phyloP scores from a whole-genome alignment of 2,888 invertebrate species.

The Eumerus sabulonum region DNA sequence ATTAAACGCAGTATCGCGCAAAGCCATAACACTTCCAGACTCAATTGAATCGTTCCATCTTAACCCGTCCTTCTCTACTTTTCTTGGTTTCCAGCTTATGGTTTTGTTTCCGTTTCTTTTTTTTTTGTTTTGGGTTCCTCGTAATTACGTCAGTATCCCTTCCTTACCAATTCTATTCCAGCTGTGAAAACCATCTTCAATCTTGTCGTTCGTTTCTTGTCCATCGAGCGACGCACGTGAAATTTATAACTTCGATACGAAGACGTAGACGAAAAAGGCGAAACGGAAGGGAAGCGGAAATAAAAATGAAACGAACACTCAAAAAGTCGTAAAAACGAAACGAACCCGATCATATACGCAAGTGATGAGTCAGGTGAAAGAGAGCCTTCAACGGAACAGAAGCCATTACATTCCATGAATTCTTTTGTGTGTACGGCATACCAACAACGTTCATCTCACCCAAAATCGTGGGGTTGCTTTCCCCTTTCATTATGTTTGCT shows the following conservation, averaged over 20 bases:
- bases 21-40: slow-evolving; percentile 21
- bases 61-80: too few relatives aligned
- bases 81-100: too few relatives aligned
- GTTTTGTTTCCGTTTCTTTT: slow-evolving; percentile 24
- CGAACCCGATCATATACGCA: slow-evolving; percentile 60
- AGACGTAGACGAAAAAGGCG: too few relatives aligned
- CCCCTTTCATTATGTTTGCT: slow-evolving; percentile 47
- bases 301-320: slow-evolving; percentile 26
- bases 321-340: slow-evolving; percentile 36
- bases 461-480: slow-evolving; percentile 48
- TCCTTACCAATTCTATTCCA: background rate
- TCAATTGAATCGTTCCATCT: slow-evolving; percentile 20
- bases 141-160: slow-evolving; percentile 43
- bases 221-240: slow-evolving; percentile 49
- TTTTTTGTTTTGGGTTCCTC: slow-evolving; percentile 13
- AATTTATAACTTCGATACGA: slow-evolving; percentile 48
- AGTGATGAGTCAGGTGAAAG: slow-evolving; percentile 68
- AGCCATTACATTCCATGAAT: slow-evolving; percentile 68
- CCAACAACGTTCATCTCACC: slow-evolving; percentile 31
- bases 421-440: slow-evolving; percentile 63
- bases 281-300: background rate
- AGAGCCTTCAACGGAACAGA: slow-evolving; percentile 63
- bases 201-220: slow-evolving; percentile 14
- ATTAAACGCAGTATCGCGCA: slow-evolving; percentile 32
- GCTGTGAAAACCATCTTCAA: slow-evolving; percentile 33